Base-by-base conservation (phyloP, 1,140 invertebrate species). In the Pogonomyrmex californicus region DNA sequence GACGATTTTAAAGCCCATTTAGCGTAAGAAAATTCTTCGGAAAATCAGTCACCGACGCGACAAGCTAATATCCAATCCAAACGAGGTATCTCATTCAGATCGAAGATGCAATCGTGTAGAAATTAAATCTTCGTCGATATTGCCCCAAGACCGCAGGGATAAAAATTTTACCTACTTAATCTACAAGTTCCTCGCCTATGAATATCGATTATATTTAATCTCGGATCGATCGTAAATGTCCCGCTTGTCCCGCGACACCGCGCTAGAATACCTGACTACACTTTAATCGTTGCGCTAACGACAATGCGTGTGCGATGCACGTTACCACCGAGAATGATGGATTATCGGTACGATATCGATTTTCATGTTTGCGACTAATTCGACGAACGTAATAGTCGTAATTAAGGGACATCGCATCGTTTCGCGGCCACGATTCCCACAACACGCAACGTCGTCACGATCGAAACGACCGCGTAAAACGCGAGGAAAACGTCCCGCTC, bases 21-120 rank as follows among this genome's bases (percentile, higher is more conserved):
- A 60, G n/a, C 38, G 66, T 73, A 73, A 82, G 79, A 82, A 82
- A 82, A 82, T 82, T 82, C 41, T 44, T 47, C 51, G 66, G 44
- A 47, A 54, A 73, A 51, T 73, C 79, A 17, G 68, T 73, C 51
- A 60, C 41, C 54, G n/a, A 51, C 41, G 54, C 79, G 79, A 75
- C 68, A 75, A 75, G 65, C 41, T 82, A 73, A 82, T 73, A 71
- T 17, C 54, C 38, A 51, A 81, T 70, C 63, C 38, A 49, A 49
- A 62, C 33, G 17, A 60, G 56, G 30, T 73, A 38, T 83, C 54
- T 75, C 33, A 9, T 73, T 14, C 23, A 38, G 30, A 82, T 58
- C 10, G 4, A 54, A 47, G 12, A 33, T 60, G 54, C 54, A 83
- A 1, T 68, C 47, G 33, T 17, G 62, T 30, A 38, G 54, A 54